Evolutionary conservation across 2,888 invertebrate species (phyloP).

Genomic region (Lepidocyrtinus sp.): DNA sequence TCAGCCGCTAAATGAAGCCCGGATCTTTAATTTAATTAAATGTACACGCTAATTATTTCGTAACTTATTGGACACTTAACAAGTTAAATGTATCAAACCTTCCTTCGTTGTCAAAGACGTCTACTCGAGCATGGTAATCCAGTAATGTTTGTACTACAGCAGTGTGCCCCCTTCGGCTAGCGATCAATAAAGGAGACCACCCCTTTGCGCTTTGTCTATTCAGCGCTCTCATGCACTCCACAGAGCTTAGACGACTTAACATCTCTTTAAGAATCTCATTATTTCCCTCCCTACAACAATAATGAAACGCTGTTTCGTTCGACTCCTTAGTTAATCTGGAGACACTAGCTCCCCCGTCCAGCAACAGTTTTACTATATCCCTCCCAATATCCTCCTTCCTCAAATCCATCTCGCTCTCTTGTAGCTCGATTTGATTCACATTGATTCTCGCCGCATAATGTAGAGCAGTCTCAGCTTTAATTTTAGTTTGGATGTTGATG

Average conservation of each 20-base stretch:
- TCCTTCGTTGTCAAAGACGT: constrained; percentile 97
- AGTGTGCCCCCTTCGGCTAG: constrained; percentile 95
- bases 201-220: constrained; percentile 95
- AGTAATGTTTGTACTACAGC: constrained; percentile 87
- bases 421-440: too few relatives aligned
- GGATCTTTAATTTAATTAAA: too few relatives aligned
- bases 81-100: too few relatives aligned
- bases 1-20: constrained; percentile 59
- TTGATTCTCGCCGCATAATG: constrained; percentile 96
- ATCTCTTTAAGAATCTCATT: constrained; percentile 96
- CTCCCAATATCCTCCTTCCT: too few relatives aligned
- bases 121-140: constrained; percentile 96
- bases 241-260: constrained; percentile 90
- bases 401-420: too few relatives aligned
- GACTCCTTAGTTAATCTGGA: too few relatives aligned
- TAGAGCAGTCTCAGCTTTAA: too few relatives aligned
- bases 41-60: too few relatives aligned
- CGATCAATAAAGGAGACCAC: constrained; percentile 97
- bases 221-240: constrained; percentile 91
- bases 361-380: too few relatives aligned
- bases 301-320: too few relatives aligned
- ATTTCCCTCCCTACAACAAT: constrained; percentile 96
- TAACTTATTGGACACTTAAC: too few relatives aligned
- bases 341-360: too few relatives aligned
- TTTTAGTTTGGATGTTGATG: constrained; percentile 89